Evolutionary conservation across 1,140 invertebrate species (phyloP).

Genomic region (Leptopilina boulardi): DNA sequence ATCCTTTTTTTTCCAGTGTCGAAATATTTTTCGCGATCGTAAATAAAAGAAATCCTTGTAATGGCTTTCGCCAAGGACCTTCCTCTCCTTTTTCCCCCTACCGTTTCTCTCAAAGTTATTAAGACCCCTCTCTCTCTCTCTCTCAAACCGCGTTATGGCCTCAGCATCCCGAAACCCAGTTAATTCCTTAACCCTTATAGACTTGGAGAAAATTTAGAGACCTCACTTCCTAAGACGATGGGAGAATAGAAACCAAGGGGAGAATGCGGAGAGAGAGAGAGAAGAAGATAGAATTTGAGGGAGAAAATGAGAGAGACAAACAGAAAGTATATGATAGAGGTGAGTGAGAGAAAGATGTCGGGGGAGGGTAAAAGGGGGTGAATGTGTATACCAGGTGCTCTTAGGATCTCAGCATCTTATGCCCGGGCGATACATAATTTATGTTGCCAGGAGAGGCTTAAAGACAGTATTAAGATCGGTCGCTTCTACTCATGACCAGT

Average conservation of each 20-base stretch:
- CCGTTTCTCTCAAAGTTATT: conserved; percentile 57
- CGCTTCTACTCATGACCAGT: conserved; percentile 66
- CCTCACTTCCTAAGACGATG: conserved; percentile 39
- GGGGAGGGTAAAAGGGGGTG: conserved; percentile 45
- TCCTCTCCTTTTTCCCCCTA: conserved; percentile 49
- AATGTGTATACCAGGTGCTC: conserved; percentile 75
- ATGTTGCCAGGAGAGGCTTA: conserved; percentile 74
- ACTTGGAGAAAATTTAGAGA: conserved; percentile 72
- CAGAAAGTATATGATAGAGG: conserved; percentile 51
- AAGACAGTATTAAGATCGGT: conserved; percentile 75
- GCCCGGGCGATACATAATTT: conserved; percentile 77
- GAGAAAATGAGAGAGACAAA: conserved; percentile 45
- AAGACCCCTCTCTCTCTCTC: conserved; percentile 57
- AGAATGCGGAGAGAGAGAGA: conserved; percentile 47
- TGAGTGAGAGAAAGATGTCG: conserved; percentile 46
- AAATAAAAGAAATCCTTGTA: conserved; percentile 77
- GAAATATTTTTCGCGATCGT: conserved; percentile 67
- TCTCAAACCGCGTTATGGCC: conserved; percentile 46
- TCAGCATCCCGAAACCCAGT: conserved; percentile 55
- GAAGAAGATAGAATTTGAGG: conserved; percentile 43
- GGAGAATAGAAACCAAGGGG: conserved; percentile 34
- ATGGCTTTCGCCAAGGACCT: conserved; percentile 68
- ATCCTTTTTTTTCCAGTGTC: conserved; percentile 42
- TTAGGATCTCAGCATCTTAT: conserved; percentile 75
- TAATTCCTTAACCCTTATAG: conserved; percentile 76